Conservation (phyloP, 2,113 vertebrate genomes). For the Chaetura pelagica region DNA sequence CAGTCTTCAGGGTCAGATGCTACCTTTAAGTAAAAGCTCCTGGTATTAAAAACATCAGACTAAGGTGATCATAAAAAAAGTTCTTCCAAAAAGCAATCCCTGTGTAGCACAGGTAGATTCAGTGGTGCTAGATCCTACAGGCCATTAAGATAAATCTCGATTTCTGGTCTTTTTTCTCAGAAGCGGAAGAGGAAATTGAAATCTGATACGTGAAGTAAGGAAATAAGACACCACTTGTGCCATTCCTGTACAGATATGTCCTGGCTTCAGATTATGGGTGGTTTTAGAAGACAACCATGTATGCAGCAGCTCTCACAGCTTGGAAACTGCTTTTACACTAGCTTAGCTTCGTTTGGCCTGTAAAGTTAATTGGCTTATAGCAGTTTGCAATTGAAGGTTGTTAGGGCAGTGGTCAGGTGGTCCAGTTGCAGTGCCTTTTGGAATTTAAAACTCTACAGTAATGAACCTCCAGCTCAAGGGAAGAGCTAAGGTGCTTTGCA, state of each 20-base stretch:
- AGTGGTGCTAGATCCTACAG: background rate
- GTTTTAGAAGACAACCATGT: background rate
- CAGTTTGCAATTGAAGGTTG: background rate
- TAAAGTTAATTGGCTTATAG: background rate
- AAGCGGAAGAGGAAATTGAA: background rate
- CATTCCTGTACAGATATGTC: background rate
- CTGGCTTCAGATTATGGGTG: background rate
- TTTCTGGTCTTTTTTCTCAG: background rate
- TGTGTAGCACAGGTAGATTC: background rate
- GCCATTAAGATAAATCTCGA: background rate
- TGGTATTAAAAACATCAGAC: background rate
- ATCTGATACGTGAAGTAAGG: background rate
- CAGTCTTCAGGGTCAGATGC: background rate
- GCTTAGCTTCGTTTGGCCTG: background rate
- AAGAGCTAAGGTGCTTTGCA: slow-evolving; percentile 35
- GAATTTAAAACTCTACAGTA: background rate
- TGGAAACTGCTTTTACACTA: background rate
- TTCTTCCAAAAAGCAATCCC: background rate
- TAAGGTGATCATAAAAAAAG: background rate
- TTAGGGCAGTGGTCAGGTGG: background rate
- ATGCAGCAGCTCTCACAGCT: background rate
- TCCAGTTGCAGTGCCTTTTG: background rate
- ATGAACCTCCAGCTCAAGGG: background rate
- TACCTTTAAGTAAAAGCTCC: background rate
- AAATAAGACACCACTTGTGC: background rate